Evolutionary conservation across 2,113 vertebrate genomes (phyloP).

Genomic region (Laticauda colubrina): DNA sequence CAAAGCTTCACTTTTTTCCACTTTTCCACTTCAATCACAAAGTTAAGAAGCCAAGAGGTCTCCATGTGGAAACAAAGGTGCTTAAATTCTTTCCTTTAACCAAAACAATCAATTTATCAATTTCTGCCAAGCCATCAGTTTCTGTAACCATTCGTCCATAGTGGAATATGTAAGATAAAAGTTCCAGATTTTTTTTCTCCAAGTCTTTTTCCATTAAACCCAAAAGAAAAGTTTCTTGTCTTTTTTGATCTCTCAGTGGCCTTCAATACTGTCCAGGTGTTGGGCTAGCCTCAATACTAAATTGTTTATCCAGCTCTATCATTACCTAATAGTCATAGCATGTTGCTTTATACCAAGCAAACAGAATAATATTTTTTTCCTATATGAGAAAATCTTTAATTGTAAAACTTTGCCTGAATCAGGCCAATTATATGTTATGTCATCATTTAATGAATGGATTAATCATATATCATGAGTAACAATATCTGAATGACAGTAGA

Average conservation of each 20-base stretch:
- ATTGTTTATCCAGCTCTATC: not conserved
- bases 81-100: too few species aligned
- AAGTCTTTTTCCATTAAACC: too few species aligned
- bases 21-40: too few species aligned
- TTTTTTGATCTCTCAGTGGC: not conserved
- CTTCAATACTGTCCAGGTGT: not conserved
- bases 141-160: too few species aligned
- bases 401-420: not conserved
- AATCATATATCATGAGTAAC: not conserved
- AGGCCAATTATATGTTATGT: not conserved
- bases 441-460: not conserved
- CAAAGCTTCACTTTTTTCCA: too few species aligned
- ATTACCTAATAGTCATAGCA: not conserved
- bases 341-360: not conserved
- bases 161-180: too few species aligned
- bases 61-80: too few species aligned
- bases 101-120: too few species aligned
- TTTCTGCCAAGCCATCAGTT: too few species aligned
- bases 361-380: not conserved
- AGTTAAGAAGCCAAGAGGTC: too few species aligned
- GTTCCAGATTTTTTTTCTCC: too few species aligned
- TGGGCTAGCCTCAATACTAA: not conserved
- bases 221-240: not conserved
- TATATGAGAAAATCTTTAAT: not conserved
- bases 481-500: not conserved